phyloP scores from a whole-genome alignment of 2,888 invertebrate species.

The Pecten maximus region DNA sequence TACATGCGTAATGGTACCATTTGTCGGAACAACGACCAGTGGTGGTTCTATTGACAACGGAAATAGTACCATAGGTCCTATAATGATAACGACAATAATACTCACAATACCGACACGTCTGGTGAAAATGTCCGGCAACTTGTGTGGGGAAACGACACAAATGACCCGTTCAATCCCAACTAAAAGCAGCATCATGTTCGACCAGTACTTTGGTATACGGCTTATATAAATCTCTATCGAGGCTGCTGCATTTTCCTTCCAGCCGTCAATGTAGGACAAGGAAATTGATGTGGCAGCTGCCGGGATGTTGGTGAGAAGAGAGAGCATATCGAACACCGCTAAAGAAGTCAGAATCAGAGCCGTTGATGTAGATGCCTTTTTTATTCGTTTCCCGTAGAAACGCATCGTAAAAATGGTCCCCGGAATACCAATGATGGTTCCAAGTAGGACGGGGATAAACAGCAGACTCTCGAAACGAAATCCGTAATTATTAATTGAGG shows the following conservation, averaged over 20 bases:
- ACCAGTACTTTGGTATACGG: slow-evolving; percentile 15
- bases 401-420: background rate
- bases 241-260: background rate
- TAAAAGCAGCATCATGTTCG: background rate
- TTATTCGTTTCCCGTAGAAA: background rate
- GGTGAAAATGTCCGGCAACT: background rate
- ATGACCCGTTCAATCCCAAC: background rate
- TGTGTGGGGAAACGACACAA: background rate
- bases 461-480: background rate
- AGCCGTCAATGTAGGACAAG: background rate
- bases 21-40: background rate
- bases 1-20: background rate
- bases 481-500: too few species aligned
- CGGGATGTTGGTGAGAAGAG: background rate
- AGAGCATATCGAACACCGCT: background rate
- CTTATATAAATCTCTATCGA: background rate
- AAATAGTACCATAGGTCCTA: background rate
- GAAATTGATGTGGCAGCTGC: background rate
- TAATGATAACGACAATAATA: background rate
- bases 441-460: background rate
- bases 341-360: background rate
- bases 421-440: background rate
- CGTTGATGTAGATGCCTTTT: background rate
- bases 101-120: background rate
- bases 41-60: background rate